Percentiles rank a stretch among this genome's conserved stretches.
These are phyloP conservation scores for Eudiplozoon nipponicum DNA, from an alignment of 2,888 invertebrate genomes.

Conservation along the genomic window DNA sequence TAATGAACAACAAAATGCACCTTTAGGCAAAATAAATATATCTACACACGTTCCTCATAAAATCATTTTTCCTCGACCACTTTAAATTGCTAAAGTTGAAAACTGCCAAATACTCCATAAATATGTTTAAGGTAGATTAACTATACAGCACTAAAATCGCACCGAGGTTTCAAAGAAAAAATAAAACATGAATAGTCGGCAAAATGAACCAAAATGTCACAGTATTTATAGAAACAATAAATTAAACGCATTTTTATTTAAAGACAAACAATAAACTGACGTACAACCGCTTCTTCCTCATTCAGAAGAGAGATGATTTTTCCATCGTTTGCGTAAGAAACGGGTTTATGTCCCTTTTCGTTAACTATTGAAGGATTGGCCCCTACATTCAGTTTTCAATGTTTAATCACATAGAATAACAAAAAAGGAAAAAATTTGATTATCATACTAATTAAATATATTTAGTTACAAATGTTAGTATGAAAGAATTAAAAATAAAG, in stretches of 20 bases:
- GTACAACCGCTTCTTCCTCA: slow-evolving; percentile 20
- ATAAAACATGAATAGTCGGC: not conserved
- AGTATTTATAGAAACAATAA: not conserved
- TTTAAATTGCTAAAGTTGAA: slow-evolving; percentile 8
- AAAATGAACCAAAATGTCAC: not conserved
- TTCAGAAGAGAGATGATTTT: slow-evolving; percentile 36
- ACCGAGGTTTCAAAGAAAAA: no score
- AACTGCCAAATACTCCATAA: not conserved
- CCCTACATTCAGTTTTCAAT: no score
- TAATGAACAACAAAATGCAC: no score
- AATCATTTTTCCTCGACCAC: slow-evolving; percentile 26
- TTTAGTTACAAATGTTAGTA: no score
- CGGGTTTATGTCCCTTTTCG: slow-evolving; percentile 42
- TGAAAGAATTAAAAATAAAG: no score
- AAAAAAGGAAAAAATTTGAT: no score
- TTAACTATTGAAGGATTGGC: slow-evolving; percentile 36
- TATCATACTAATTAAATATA: no score
- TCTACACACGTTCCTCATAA: no score
- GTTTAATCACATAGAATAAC: no score
- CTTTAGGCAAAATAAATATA: no score
- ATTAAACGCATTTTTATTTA: slow-evolving; percentile 4
- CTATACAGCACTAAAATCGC: no score
- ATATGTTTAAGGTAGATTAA: no score
- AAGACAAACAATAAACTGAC: slow-evolving; percentile 1
- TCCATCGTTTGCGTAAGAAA: slow-evolving; percentile 39